These are phyloP conservation scores for Propithecus coquereli DNA, from an alignment of 2,113 vertebrate genomes.

Conservation along the genomic window DNA sequence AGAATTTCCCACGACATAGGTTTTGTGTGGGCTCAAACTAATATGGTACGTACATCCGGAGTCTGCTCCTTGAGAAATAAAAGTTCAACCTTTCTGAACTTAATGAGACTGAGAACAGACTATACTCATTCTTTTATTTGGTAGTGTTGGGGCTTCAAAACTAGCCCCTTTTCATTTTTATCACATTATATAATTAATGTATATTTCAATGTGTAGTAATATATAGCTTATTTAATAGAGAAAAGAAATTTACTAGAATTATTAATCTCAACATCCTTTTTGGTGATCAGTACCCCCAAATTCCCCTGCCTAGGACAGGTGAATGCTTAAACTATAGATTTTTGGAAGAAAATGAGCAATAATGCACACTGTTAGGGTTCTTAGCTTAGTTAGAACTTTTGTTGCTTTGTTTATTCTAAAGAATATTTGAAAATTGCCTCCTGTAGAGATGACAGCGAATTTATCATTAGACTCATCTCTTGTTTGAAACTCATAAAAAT, in stretches of 20 bases:
- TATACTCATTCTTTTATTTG: not conserved
- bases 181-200: not conserved
- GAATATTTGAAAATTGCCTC: not conserved
- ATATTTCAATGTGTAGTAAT: not conserved
- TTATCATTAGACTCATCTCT: not conserved
- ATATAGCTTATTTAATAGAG: not conserved
- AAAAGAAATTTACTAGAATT: not conserved
- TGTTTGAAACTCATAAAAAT: not conserved
- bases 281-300: not conserved
- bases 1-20: not conserved
- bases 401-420: not conserved
- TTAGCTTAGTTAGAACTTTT: not conserved
- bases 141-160: not conserved
- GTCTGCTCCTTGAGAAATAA: not conserved
- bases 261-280: not conserved
- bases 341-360: conserved; percentile 3
- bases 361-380: not conserved
- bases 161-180: not conserved
- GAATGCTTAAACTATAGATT: not conserved
- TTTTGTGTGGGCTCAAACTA: not conserved
- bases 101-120: not conserved
- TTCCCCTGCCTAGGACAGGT: not conserved
- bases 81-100: not conserved
- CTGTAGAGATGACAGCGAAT: not conserved
- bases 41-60: not conserved